These are phyloP conservation scores for Psammodynastes pulverulentus DNA, from an alignment of 2,113 vertebrate genomes.

Conservation along the genomic window DNA sequence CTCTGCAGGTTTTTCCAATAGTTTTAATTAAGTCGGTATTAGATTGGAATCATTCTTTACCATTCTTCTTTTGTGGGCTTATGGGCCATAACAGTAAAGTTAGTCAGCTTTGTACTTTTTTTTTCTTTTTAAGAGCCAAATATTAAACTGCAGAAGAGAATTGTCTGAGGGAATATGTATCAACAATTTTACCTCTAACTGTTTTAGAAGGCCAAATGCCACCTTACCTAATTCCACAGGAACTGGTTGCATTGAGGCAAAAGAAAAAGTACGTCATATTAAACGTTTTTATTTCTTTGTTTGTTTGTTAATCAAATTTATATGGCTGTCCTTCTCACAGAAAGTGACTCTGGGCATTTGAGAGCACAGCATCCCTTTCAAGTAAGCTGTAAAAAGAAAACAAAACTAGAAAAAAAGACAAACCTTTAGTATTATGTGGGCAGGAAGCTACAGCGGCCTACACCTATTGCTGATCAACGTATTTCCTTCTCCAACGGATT, in stretches of 20 bases:
- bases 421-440: background rate
- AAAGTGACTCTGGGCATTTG: background rate
- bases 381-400: background rate
- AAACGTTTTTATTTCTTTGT: background rate
- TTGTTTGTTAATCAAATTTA: background rate
- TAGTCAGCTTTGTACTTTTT: conserved; percentile 12
- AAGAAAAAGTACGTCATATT: background rate
- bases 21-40: background rate
- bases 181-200: background rate
- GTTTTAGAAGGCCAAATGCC: background rate
- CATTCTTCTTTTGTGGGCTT: conserved; percentile 1
- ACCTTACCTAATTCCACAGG: background rate
- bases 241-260: background rate
- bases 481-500: background rate
- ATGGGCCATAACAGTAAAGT: background rate
- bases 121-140: conserved; percentile 7
- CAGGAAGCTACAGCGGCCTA: background rate
- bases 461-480: background rate
- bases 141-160: background rate
- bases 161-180: background rate
- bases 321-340: background rate
- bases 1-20: conserved; percentile 10
- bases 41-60: conserved; percentile 24
- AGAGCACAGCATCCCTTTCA: background rate
- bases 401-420: background rate